Conservation (phyloP, 2,797 vertebrate genomes). For the Mormyrus hasselquistii region DNA sequence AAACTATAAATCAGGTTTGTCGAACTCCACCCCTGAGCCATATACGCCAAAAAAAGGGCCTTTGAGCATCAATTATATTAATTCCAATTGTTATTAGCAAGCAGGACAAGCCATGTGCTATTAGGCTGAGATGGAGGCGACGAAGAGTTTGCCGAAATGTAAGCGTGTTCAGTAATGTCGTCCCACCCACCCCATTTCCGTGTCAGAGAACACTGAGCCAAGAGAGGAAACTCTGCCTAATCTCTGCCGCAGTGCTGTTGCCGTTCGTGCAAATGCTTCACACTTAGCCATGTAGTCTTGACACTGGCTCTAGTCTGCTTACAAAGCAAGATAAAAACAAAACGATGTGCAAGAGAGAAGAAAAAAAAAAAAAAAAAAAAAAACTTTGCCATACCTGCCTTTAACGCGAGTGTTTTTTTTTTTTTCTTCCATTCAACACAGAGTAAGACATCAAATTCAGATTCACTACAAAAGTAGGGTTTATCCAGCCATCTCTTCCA, state of each 20-base stretch:
- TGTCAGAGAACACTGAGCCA: neutral
- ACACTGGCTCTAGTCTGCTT: neutral
- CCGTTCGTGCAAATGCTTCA: neutral
- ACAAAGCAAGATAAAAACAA: neutral
- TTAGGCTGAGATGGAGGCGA: neutral
- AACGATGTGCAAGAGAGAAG: neutral
- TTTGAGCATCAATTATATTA: neutral
- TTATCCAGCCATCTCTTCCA: neutral
- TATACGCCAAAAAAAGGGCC: neutral
- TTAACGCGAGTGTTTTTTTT: neutral
- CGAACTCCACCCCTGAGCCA: neutral
- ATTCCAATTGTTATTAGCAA: neutral
- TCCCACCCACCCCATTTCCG: constrained; percentile 6
- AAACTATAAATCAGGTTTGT: neutral
- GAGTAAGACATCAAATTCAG: neutral
- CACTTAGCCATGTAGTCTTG: neutral
- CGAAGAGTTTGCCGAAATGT: neutral
- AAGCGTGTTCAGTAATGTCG: neutral
- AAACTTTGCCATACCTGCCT: neutral
- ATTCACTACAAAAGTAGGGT: neutral
- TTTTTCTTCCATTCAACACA: neutral
- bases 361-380: no score
- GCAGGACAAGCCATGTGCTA: neutral
- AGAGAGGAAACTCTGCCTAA: constrained; percentile 2
- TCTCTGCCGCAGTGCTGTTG: neutral